Percentiles rank a stretch among this genome's conserved stretches.
These are phyloP conservation scores for Cyanocitta stelleri DNA, from an alignment of 2,113 vertebrate genomes.

Conservation along the genomic window DNA sequence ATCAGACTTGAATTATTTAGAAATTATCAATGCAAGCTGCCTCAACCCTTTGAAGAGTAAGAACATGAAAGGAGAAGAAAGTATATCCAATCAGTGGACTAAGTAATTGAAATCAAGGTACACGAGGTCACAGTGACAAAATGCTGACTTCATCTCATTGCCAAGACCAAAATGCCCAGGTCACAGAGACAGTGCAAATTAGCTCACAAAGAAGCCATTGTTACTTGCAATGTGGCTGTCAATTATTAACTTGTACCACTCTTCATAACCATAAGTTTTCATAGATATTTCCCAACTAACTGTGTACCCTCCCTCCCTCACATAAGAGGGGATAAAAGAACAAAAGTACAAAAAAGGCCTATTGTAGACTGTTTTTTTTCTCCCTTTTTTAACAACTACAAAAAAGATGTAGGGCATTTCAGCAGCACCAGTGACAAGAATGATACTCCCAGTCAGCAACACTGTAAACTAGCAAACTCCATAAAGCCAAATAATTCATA, in stretches of 20 bases:
- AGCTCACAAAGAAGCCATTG: neutral
- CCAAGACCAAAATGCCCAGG: neutral
- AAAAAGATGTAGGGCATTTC: neutral
- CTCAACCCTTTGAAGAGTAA: neutral
- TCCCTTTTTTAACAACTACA: neutral
- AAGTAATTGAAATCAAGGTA: neutral
- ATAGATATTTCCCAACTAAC: neutral
- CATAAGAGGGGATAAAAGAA: accelerated
- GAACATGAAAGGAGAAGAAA: neutral
- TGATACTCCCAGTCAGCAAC: neutral
- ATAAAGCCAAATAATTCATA: neutral
- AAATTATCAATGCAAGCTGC: neutral
- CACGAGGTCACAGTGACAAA: neutral
- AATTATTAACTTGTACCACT: neutral
- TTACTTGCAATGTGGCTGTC: neutral
- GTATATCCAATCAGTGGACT: neutral
- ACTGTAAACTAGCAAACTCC: neutral
- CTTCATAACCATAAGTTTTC: neutral
- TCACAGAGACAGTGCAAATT: neutral
- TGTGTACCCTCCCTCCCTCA: neutral
- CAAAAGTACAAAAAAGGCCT: neutral
- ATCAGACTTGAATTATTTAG: conserved; percentile 21
- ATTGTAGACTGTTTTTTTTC: accelerated
- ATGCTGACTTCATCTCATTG: neutral
- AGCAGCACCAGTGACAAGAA: neutral